Base-by-base conservation (phyloP, 2,797 vertebrate species). In the Ficedula albicollis region DNA sequence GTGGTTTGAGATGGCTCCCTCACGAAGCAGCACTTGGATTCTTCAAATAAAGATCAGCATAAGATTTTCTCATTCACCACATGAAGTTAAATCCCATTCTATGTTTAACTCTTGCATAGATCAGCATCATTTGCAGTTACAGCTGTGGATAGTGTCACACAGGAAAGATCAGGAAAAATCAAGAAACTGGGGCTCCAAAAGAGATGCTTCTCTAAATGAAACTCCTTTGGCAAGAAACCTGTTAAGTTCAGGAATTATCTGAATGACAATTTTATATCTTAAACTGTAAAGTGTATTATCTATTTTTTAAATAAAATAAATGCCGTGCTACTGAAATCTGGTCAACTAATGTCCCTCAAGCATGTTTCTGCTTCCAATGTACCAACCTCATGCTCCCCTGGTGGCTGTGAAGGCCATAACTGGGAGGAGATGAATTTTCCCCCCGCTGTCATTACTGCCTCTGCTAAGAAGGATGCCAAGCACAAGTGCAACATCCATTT, bases 391-490 rank as follows among this genome's bases (percentile, higher is more conserved):
- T 49, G 41, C 62, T 72, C 43, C 32, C 9, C 48, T 22, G n/a
- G 7, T 20, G 49, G 19, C 43, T 64, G 18, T 46, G 46, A 68
- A 78, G 38, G 26, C 72, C 26, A 12, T 26, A 72, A 68, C 27
- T 36, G 39, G 44, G 48, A 43, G 26, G 55, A 74, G 60, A 55
- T 10, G 14, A 73, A 55, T 89, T 91, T 46, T 79, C 21, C 27
- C 32, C 66, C 41, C 63, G 25, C 30, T 80, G 56, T 68, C 56
- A 63, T 44, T 34, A 13, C 43, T n/a, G 10, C 17, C 38, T 72
- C 59, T 80, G 76, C 75, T 66, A 84, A 93, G 60, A 77, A 84
- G 73, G 43, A 73, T 60, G 49, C 36, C 44, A 85, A 74, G 52
- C n/a, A 41, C 0, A 3, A 74, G 19, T 25, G 34, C 48, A 79